Evolutionary conservation across 1,140 invertebrate species (phyloP).

Genomic region (Tetragnatha versicolor): DNA sequence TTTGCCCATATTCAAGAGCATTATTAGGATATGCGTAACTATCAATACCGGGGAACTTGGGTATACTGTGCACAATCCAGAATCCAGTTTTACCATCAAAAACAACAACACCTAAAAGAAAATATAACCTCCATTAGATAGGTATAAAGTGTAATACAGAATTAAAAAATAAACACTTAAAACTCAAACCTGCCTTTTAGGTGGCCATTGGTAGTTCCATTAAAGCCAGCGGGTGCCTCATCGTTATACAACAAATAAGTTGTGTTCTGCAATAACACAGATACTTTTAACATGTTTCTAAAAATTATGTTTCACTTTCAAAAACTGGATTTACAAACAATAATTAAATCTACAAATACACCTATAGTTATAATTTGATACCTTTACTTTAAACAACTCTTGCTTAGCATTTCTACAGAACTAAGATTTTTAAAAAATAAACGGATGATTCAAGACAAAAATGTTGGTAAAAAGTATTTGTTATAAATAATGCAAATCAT

Average conservation of each 20-base stretch:
- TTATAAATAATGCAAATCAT: too few species aligned
- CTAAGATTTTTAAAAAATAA: too few species aligned
- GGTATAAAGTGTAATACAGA: background rate
- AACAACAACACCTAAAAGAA: slow-evolving; percentile 71
- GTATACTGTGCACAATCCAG: slow-evolving; percentile 92
- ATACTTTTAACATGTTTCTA: too few species aligned
- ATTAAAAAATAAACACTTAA: background rate
- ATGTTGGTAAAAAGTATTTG: too few species aligned
- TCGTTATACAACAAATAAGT: slow-evolving; percentile 50
- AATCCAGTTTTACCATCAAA: slow-evolving; percentile 77
- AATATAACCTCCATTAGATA: background rate
- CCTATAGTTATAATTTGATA: too few species aligned
- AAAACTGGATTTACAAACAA: too few species aligned
- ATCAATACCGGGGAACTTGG: slow-evolving; percentile 75
- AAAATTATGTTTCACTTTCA: too few species aligned
- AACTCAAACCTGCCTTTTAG: slow-evolving; percentile 20
- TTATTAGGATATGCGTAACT: slow-evolving; percentile 77
- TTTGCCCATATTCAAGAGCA: slow-evolving; percentile 81
- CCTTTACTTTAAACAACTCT: too few species aligned
- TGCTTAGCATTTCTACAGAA: too few species aligned
- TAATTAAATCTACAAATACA: too few species aligned
- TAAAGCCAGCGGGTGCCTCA: slow-evolving; percentile 17
- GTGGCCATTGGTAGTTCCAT: slow-evolving; percentile 33
- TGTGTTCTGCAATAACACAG: slow-evolving; percentile 1
- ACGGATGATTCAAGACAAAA: too few species aligned